Evolutionary conservation across 64 coral and sea anemone genomes (phyloP).

Genomic region (Exaiptasia diaphana): DNA sequence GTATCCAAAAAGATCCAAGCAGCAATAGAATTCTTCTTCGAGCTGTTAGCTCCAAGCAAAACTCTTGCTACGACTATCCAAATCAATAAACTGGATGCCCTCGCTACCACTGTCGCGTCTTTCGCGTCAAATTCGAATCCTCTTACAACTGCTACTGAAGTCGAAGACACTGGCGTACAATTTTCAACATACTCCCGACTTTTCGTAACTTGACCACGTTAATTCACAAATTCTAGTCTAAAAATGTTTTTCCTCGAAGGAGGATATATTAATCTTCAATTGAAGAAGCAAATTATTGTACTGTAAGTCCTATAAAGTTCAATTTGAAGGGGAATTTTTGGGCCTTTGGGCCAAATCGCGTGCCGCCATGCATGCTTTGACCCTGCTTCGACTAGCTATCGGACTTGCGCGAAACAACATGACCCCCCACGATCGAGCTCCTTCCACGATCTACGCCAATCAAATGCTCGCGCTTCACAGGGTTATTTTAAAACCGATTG

Average conservation of each 20-base stretch:
- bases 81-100: conserved; percentile 36
- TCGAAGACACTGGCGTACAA: conserved; percentile 66
- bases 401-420: conserved; percentile 77
- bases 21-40: conserved; percentile 7
- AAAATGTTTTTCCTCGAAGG: conserved; percentile 50
- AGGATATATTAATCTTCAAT: conserved; percentile 21
- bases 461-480: conserved; percentile 41
- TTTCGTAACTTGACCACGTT: conserved; percentile 48
- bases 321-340: conserved; percentile 52
- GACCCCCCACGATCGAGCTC: conserved; percentile 55
- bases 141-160: conserved; percentile 30
- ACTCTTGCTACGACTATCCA: conserved; percentile 47
- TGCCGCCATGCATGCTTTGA: conserved; percentile 73
- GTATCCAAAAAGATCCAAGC: conserved; percentile 4
- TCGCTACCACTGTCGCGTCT: conserved; percentile 58
- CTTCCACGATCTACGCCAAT: conserved; percentile 42
- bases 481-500: background rate
- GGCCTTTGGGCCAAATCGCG: conserved; percentile 45
- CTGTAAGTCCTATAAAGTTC: conserved; percentile 19
- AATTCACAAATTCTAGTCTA: conserved; percentile 2
- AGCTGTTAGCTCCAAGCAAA: background rate
- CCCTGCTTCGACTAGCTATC: conserved; percentile 54
- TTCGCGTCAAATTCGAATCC: conserved; percentile 39
- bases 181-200: conserved; percentile 35
- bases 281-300: conserved; percentile 20